These are phyloP conservation scores for Magallana nippona DNA, from an alignment of 2,888 invertebrate genomes.

Conservation along the genomic window DNA sequence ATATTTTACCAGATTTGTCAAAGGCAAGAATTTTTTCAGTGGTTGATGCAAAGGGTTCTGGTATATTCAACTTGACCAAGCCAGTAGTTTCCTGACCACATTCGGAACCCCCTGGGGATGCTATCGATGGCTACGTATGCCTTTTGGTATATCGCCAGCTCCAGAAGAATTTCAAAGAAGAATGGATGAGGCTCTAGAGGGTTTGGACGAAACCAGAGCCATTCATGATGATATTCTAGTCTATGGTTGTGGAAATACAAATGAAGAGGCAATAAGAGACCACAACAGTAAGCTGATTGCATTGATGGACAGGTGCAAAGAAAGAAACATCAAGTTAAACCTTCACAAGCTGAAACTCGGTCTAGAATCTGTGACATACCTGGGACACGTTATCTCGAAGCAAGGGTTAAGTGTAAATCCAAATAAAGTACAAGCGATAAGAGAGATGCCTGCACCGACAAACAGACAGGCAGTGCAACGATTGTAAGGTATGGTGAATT, in stretches of 20 bases:
- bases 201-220: too few relatives aligned
- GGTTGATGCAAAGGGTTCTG: slow-evolving; percentile 52
- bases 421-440: slow-evolving; percentile 44
- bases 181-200: too few relatives aligned
- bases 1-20: too few relatives aligned
- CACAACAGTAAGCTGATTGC: too few relatives aligned
- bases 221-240: too few relatives aligned
- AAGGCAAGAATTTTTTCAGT: slow-evolving; percentile 39
- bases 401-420: slow-evolving; percentile 51
- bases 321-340: slow-evolving; percentile 50
- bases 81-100: slow-evolving; percentile 52
- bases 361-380: slow-evolving; percentile 46
- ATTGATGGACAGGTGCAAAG: too few relatives aligned
- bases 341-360: slow-evolving; percentile 45
- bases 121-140: slow-evolving; percentile 53
- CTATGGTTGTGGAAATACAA: too few relatives aligned
- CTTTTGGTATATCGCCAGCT: too few relatives aligned
- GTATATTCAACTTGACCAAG: slow-evolving; percentile 50
- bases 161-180: too few relatives aligned
- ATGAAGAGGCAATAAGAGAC: too few relatives aligned
- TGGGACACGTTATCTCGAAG: slow-evolving; percentile 49
- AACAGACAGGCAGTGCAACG: slow-evolving; percentile 48
- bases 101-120: slow-evolving; percentile 55
- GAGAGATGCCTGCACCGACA: slow-evolving; percentile 49
- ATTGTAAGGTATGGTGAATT: slow-evolving; percentile 43